Evolutionary conservation across 2,888 invertebrate genomes (phyloP), one percentile per base, ranked within the genome.

Genomic region (Galerucella nymphaeae): DNA sequence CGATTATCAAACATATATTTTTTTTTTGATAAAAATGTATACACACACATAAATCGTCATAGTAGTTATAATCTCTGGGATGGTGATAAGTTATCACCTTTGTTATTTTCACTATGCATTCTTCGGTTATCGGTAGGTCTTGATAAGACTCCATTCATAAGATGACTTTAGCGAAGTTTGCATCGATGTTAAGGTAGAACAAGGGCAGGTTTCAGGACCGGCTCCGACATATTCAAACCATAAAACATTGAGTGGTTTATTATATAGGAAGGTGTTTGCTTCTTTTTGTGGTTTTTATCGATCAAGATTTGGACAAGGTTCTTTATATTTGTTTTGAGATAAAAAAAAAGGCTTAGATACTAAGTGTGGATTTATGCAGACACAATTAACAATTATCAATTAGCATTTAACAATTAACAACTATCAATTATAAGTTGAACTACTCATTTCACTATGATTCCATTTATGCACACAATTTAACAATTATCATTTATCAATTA

Each of bases 11-110:
- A 82, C 78, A 18, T 16, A 30, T 23, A 82, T 80, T 82, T 80
- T 80, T 81, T 84, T 80, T 80, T 81, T 84, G 84, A 84, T 84
- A 84, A 84, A 83, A 83, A 83, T 83, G 83, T 84, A 82, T 83
- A 83, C 82, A 84, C 83, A 83, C 30, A 38, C 30, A 38, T 38
- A 9, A 8, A 38, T 80, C 82, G 85, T 84, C 84, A 84, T 84
- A 84, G 83, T 83, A 6, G 30, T 38, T 38, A 82, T 83, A 83
- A 82, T 83, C 81, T 81, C 81, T 79, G 81, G 81, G 80, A 78
- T 77, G 77, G 80, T 81, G 83, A 84, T 84, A 84, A 80, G 82
- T 83, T 85, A 85, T 85, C 85, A 85, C 84, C 84, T 84, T 83
- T 80, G 82, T 82, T 83, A 81, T 83, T 83, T 84, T 80, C 63